A percentile compares a stretch with the other conserved stretches of the same genome.
These are phyloP conservation scores for Taenioides sp. DNA, from an alignment of 2,797 vertebrate species.

Conservation along the genomic window DNA sequence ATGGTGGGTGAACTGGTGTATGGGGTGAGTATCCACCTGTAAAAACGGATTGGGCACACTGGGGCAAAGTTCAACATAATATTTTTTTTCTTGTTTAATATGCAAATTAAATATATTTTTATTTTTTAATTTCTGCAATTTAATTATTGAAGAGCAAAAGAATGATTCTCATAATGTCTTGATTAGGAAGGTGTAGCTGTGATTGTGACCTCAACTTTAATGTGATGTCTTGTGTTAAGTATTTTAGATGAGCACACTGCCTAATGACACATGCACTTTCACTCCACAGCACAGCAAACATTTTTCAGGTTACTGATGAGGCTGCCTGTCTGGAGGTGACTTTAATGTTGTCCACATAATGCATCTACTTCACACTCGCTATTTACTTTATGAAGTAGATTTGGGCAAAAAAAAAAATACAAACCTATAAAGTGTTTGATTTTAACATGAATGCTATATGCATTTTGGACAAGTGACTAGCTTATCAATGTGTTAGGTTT, in stretches of 20 bases:
- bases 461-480: not conserved
- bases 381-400: slow-evolving; percentile 63
- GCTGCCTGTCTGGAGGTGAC: slow-evolving; percentile 49
- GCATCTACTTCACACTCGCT: slow-evolving; percentile 56
- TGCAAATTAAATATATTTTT: not conserved
- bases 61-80: slow-evolving; percentile 1
- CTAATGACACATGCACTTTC: not conserved
- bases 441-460: not conserved
- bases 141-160: too few species aligned
- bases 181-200: slow-evolving; percentile 1
- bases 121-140: not conserved
- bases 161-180: too few species aligned
- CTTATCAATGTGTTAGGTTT: slow-evolving; percentile 10
- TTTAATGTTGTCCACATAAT: slow-evolving; percentile 61
- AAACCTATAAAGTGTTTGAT: not conserved
- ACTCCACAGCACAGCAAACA: slow-evolving; percentile 10
- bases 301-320: slow-evolving; percentile 39
- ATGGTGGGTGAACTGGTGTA: slow-evolving; percentile 99
- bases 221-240: slow-evolving; percentile 14
- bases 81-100: not conserved
- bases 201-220: slow-evolving; percentile 11
- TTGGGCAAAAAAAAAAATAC: slow-evolving; percentile 60
- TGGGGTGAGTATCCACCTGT: slow-evolving; percentile 86
- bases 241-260: slow-evolving; percentile 20
- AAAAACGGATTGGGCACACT: not conserved